Evolutionary conservation across 2,113 vertebrate species (phyloP).

Genomic region (Ranitomeya imitator): DNA sequence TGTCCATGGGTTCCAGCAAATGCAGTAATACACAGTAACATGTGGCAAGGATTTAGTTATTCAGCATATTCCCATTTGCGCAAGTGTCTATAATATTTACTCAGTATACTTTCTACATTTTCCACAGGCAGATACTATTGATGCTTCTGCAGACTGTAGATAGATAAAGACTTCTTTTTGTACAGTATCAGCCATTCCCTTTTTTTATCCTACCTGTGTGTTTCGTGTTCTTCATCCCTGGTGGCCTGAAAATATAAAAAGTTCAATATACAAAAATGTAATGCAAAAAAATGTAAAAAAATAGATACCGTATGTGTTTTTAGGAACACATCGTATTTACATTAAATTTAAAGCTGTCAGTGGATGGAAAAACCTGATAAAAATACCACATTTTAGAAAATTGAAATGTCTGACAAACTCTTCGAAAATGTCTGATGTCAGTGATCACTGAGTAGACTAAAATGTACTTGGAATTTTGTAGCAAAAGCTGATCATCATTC

Average conservation of each 20-base stretch:
- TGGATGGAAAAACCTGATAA: too few species aligned
- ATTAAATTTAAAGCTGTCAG: too few species aligned
- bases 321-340: too few species aligned
- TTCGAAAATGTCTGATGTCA: too few species aligned
- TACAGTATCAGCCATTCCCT: not conserved
- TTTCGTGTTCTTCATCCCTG: not conserved
- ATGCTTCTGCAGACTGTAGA: not conserved
- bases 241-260: conserved; percentile 50
- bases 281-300: too few species aligned
- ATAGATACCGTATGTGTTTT: too few species aligned
- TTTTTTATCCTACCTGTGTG: conserved; percentile 37
- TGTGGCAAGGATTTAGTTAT: not conserved
- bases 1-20: not conserved
- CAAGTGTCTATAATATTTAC: not conserved
- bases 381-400: too few species aligned
- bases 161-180: not conserved
- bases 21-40: not conserved
- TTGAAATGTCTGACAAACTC: too few species aligned
- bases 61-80: not conserved
- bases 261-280: not conserved
- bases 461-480: too few species aligned
- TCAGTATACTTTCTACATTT: not conserved
- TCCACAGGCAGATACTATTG: not conserved
- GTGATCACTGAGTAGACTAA: too few species aligned
- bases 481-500: too few species aligned